Percentiles rank a stretch among this genome's conserved stretches.
Evolutionary conservation across 1,140 invertebrate genomes (phyloP).

Genomic region (Parapsyche elsis): DNA sequence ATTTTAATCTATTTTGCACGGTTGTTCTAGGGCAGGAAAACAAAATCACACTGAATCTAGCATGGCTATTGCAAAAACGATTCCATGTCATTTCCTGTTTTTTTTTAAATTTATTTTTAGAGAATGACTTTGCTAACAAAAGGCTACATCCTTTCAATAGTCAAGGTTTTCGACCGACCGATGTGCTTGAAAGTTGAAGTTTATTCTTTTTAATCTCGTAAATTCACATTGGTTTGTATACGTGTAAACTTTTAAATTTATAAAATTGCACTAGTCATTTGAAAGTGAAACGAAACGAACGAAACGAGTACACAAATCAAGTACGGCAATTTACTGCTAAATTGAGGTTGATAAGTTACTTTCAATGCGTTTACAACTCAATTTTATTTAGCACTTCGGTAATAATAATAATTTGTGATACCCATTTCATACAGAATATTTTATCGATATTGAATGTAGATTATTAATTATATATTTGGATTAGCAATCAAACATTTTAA

Average conservation of each 20-base stretch:
- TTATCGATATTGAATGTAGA: too few relatives aligned
- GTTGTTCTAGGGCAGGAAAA: not conserved
- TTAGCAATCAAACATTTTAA: too few relatives aligned
- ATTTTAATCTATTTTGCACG: not conserved
- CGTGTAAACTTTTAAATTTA: not conserved
- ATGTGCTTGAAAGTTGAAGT: not conserved
- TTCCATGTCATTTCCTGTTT: not conserved
- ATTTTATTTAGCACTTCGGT: too few relatives aligned
- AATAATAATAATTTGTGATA: too few relatives aligned
- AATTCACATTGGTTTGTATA: too few relatives aligned
- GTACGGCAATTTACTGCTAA: not conserved
- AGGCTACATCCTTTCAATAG: not conserved
- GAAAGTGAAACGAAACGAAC: not conserved
- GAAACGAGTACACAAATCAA: conserved; percentile 1
- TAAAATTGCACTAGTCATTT: not conserved
- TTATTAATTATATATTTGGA: too few relatives aligned
- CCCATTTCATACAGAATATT: too few relatives aligned
- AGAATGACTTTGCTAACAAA: not conserved
- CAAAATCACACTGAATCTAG: not conserved
- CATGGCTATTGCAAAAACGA: not conserved
- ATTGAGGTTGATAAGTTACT: not conserved
- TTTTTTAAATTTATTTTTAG: not conserved
- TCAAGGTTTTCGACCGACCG: not conserved
- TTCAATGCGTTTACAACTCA: too few relatives aligned
- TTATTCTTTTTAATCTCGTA: not conserved